Conservation (phyloP, 2,888 invertebrate genomes). For the Criorhina ranunculi region DNA sequence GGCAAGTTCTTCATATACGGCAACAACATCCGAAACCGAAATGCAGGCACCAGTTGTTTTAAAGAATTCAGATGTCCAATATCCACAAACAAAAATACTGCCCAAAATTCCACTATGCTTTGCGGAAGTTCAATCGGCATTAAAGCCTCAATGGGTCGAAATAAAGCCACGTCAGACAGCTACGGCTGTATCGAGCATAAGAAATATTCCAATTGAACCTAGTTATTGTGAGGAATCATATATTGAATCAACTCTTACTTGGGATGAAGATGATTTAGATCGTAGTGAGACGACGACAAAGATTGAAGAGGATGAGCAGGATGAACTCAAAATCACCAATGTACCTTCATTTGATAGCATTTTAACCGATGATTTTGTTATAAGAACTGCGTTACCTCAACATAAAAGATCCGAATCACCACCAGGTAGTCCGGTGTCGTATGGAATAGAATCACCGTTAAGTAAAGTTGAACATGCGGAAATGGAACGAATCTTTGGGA, state of each 20-base stretch:
- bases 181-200: not conserved
- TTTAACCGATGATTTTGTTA: conserved; percentile 23
- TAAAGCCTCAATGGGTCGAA: conserved; percentile 66
- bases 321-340: not conserved
- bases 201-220: not conserved
- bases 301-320: not conserved
- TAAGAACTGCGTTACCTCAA: not conserved
- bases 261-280: not conserved
- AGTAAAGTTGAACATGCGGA: conserved; percentile 46
- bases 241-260: not conserved
- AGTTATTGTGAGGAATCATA: not conserved
- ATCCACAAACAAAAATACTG: too few relatives aligned
- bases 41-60: too few relatives aligned
- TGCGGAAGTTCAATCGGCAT: conserved; percentile 19
- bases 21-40: not conserved
- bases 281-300: not conserved
- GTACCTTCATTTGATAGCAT: conserved; percentile 1
- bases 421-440: conserved; percentile 15
- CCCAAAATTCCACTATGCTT: not conserved
- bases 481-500: conserved; percentile 39
- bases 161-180: conserved; percentile 28
- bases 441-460: conserved; percentile 31
- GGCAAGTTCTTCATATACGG: not conserved
- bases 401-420: not conserved
- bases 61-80: too few relatives aligned